A percentile compares a stretch with the other conserved stretches of the same genome.
These are phyloP conservation scores for Electrophaes corylata DNA, from an alignment of 2,888 invertebrate genomes.

Conservation along the genomic window DNA sequence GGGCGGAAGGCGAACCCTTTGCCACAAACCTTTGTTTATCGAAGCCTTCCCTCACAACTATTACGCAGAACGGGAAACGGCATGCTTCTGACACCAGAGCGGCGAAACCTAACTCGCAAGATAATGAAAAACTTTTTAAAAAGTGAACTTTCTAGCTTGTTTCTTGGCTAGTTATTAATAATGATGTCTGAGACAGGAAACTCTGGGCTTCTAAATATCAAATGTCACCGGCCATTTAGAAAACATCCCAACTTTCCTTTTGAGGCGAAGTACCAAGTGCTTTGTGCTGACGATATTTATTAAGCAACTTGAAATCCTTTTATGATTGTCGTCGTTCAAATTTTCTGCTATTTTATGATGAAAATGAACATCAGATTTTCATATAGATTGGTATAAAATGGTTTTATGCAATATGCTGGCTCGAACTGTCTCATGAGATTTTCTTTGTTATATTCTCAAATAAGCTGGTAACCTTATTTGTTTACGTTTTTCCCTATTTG, in stretches of 20 bases:
- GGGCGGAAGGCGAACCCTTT: slow-evolving; percentile 77
- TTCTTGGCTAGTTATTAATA: slow-evolving; percentile 32
- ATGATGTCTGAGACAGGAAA: slow-evolving; percentile 26
- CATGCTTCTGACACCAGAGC: slow-evolving; percentile 43
- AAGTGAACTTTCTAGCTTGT: slow-evolving; percentile 28
- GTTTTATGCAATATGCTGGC: slow-evolving; percentile 15
- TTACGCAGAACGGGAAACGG: slow-evolving; percentile 54
- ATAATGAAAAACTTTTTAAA: slow-evolving; percentile 41
- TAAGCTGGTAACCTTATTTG: neutral
- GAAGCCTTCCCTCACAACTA: slow-evolving; percentile 57
- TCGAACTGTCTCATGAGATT: slow-evolving; percentile 5
- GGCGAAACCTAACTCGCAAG: slow-evolving; percentile 30
- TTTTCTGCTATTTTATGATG: slow-evolving; percentile 25
- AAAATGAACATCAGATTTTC: slow-evolving; percentile 24
- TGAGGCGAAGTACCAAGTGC: slow-evolving; percentile 28
- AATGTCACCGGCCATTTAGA: slow-evolving; percentile 34
- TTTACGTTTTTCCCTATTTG: neutral
- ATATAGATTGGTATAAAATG: slow-evolving; percentile 17
- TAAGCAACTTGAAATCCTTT: slow-evolving; percentile 38
- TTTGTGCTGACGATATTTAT: slow-evolving; percentile 36
- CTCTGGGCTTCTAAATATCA: slow-evolving; percentile 31
- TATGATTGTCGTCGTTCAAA: slow-evolving; percentile 25
- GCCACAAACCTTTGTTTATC: slow-evolving; percentile 71
- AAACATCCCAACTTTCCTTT: slow-evolving; percentile 30
- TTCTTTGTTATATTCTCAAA: neutral